Percentiles rank a stretch among this genome's conserved stretches.
phyloP scores from a whole-genome alignment of 1,140 invertebrate species.

The Stenopsyche tienmushanensis region DNA sequence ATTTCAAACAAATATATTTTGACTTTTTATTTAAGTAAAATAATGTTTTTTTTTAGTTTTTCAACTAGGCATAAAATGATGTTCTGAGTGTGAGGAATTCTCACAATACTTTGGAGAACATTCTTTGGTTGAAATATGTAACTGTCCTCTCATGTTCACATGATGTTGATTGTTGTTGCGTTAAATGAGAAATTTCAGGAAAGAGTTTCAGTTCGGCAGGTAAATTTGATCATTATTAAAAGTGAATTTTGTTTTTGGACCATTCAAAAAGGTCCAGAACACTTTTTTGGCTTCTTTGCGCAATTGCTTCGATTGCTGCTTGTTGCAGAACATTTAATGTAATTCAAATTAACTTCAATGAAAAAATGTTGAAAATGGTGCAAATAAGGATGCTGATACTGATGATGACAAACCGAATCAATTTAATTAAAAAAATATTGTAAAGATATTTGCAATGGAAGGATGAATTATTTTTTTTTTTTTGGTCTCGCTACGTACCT shows the following conservation, averaged over 20 bases:
- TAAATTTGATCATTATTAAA: too few relatives aligned
- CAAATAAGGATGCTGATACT: too few relatives aligned
- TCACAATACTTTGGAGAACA: constrained; percentile 97
- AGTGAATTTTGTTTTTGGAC: constrained; percentile 53
- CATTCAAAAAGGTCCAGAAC: constrained; percentile 76
- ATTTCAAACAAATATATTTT: not conserved
- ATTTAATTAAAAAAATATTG: too few relatives aligned
- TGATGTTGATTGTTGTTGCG: constrained; percentile 95
- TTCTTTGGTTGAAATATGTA: constrained; percentile 94
- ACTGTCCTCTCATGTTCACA: constrained; percentile 74
- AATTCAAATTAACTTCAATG: too few relatives aligned
- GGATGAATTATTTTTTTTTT: too few relatives aligned
- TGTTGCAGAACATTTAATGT: constrained; percentile 53
- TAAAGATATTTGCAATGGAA: too few relatives aligned
- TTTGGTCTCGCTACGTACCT: too few relatives aligned
- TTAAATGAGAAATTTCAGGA: constrained; percentile 98
- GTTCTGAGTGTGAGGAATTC: constrained; percentile 94
- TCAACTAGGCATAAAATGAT: constrained; percentile 88
- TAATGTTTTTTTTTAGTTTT: constrained; percentile 69
- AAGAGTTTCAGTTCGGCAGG: constrained; percentile 93
- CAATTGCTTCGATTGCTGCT: constrained; percentile 76
- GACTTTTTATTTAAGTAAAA: too few relatives aligned
- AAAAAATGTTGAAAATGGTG: too few relatives aligned
- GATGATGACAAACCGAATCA: too few relatives aligned
- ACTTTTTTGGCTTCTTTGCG: constrained; percentile 88